Evolutionary conservation across 1,140 invertebrate genomes (phyloP), one percentile per base, ranked within the genome.

Genomic region (Episyrphus balteatus): DNA sequence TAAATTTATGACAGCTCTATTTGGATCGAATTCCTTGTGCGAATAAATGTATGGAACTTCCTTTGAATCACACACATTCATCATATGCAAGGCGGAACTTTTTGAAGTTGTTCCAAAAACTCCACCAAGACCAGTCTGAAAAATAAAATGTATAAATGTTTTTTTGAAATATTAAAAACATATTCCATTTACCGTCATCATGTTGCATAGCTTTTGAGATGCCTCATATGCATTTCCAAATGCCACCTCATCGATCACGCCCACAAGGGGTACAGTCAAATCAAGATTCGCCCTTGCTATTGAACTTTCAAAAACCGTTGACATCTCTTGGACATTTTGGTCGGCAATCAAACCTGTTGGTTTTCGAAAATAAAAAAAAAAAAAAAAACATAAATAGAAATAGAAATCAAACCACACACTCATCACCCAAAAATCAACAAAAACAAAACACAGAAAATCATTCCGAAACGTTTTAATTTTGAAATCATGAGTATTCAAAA

Each of bases 11-110:
- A 75, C 61, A 75, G 66, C 56, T 62, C 55, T 66, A 73, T 62
- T 69, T 65, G 70, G 68, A 18, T 67, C 63, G 21, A 75, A 61
- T 70, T 80, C 79, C 73, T 79, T 83, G 47, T 83, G 77, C 0
- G 79, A 79, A 52, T 86, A 78, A 30, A 95, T 76, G 58, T 92
- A 88, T 0, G 92, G 91, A 33, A 96, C 81, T 71, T 93, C 88
- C 58, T 91, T 78, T 15, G 77, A 76, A 65, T 94, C 89, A 54
- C 88, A 90, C 19, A 94, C 82, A 3, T 85, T 86, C 68, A 92
- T 87, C 33, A 94, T 78, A 59, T 90, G 83, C 18, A 75, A 69
- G 1, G 86, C 75, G 0, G 81, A 75, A 13, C 71, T 58, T 38
- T 68, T 71, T 9, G 80, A 78, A 33, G 81, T 79, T 3, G 91